phyloP scores from a whole-genome alignment of 2,113 vertebrate species.

The Cynocephalus volans region DNA sequence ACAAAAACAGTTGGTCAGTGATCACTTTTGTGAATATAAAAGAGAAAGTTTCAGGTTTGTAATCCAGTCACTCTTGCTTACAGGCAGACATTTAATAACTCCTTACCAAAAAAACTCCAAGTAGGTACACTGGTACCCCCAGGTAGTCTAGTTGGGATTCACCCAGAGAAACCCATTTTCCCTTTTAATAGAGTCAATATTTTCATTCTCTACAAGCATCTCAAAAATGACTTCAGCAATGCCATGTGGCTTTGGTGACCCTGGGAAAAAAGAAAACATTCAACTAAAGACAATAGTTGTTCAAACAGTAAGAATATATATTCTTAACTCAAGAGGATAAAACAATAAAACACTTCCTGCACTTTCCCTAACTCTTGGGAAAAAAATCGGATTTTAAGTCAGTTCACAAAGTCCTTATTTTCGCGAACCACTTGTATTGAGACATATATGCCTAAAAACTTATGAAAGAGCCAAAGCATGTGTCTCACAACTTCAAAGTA shows the following conservation, averaged over 20 bases:
- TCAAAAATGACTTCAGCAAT: slow-evolving; percentile 53
- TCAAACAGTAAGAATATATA: slow-evolving; percentile 41
- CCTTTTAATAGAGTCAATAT: not conserved
- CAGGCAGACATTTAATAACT: slow-evolving; percentile 22
- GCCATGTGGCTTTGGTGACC: slow-evolving; percentile 6
- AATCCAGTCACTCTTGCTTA: slow-evolving; percentile 25
- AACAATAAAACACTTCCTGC: not conserved
- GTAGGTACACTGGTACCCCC: not conserved
- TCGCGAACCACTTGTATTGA: slow-evolving; percentile 22
- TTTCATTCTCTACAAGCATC: slow-evolving; percentile 24
- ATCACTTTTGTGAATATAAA: slow-evolving; percentile 65
- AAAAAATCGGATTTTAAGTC: not conserved
- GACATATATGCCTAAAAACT: not conserved
- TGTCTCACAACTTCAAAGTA: not conserved
- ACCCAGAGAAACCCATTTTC: slow-evolving; percentile 31
- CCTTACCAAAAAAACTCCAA: not conserved
- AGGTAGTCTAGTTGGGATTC: not conserved
- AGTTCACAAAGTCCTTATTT: slow-evolving; percentile 34
- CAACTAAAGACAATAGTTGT: slow-evolving; percentile 47
- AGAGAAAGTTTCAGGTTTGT: slow-evolving; percentile 61
- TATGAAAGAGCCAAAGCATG: not conserved
- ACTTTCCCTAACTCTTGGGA: not conserved
- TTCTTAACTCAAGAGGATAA: not conserved
- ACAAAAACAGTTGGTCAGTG: slow-evolving; percentile 66
- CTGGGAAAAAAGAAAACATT: not conserved